Evolutionary conservation across 2,888 invertebrate species (phyloP), one percentile per base, ranked within the genome.

Genomic region (Linnaemya vulpina): DNA sequence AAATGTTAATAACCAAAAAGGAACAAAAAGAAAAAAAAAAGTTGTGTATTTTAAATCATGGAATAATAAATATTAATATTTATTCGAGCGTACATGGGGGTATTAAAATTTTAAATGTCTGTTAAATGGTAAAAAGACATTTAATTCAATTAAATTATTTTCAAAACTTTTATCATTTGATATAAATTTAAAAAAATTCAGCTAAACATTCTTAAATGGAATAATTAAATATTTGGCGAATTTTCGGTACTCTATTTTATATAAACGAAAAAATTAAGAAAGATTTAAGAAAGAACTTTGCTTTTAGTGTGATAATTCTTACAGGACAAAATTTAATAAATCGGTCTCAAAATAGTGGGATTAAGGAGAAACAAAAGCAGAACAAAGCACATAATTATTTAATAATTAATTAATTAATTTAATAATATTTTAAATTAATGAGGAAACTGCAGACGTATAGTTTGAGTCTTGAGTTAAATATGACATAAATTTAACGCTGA

Each of bases 111-210:
- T 55, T 67, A 67, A 67, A 49, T 49, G 58, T 58, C 55, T 55
- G 20, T 51, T 8, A 13, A 22, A 75, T 9, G 10, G n/a, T 51
- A 46, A 60, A 35, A 2, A 11, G 40, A 60, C 25, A 25, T 11
- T 20, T 13, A 53, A 55, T 63, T 63, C 55, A 63, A 71, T 73
- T 58, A 46, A 73, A 80, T 80, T 79, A 58, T 38, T 46, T 22
- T 22, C 13, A 1, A 40, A n/a, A 49, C 9, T 35, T 25, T 10
- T 35, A 25, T 49, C 58, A 20, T 49, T 53, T 15, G 17, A 11
- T 3, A 38, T 76, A 22, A 67, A 63, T 53, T 65, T 65, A 53
- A 1, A n/a, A 40, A 53, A 17, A 1, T 55, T 55, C 40, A 17
- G n/a, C 1, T 11, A n/a, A 15, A 11, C 7, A 5, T 43, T 62